Evolutionary conservation across 2,797 vertebrate genomes (phyloP).

Genomic region (Melanotaenia pygmaea): DNA sequence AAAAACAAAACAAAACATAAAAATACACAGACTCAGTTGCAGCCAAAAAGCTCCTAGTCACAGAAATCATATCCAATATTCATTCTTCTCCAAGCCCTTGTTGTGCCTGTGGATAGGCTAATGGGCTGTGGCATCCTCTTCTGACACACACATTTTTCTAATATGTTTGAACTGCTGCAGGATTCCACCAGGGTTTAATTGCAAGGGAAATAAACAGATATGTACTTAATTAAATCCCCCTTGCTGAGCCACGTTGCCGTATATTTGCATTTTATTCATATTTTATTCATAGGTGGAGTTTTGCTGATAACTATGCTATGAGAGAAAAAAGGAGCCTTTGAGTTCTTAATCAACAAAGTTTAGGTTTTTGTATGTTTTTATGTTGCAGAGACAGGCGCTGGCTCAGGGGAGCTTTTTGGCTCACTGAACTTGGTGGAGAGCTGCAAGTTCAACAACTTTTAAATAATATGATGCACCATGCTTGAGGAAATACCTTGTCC

Average conservation of each 20-base stretch:
- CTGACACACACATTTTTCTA: slow-evolving; percentile 73
- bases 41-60: slow-evolving; percentile 26
- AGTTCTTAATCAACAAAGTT: slow-evolving; percentile 34
- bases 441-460: slow-evolving; percentile 70
- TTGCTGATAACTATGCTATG: slow-evolving; percentile 38
- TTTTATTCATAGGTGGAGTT: slow-evolving; percentile 45
- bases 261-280: slow-evolving; percentile 65
- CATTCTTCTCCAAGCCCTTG: slow-evolving; percentile 44
- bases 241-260: slow-evolving; percentile 49
- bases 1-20: background rate
- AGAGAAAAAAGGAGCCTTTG: slow-evolving; percentile 53
- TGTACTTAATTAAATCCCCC: slow-evolving; percentile 74
- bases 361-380: background rate
- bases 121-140: slow-evolving; percentile 70
- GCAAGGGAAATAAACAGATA: slow-evolving; percentile 69
- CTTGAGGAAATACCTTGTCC: slow-evolving; percentile 52
- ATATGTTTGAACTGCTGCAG: slow-evolving; percentile 78
- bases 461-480: slow-evolving; percentile 69
- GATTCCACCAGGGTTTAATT: slow-evolving; percentile 77
- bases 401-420: slow-evolving; percentile 62
- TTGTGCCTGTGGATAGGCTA: slow-evolving; percentile 72
- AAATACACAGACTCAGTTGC: background rate
- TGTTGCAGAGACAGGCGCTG: slow-evolving; percentile 27
- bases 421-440: slow-evolving; percentile 58
- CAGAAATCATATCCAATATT: slow-evolving; percentile 33